Conservation (phyloP, 2,797 vertebrate genomes). For the Steatocranus sp. region DNA sequence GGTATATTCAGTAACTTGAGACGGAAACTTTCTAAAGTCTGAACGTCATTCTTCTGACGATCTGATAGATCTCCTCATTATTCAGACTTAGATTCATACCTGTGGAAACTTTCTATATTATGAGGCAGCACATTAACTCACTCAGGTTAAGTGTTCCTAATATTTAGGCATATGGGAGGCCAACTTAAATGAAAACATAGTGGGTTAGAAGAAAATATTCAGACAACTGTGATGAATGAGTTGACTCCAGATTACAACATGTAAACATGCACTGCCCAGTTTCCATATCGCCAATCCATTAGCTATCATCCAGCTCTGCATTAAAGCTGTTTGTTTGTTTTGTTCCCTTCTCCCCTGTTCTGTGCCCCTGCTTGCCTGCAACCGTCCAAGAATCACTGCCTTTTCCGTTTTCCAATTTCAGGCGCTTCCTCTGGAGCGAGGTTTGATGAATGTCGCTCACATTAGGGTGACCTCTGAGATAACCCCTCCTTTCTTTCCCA, state of each 20-base stretch:
- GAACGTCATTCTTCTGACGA: background rate
- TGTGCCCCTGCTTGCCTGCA: slow-evolving; percentile 35
- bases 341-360: slow-evolving; percentile 15
- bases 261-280: slow-evolving; percentile 52
- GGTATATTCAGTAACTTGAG: background rate
- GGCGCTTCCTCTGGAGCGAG: slow-evolving; percentile 64
- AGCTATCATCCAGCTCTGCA: slow-evolving; percentile 47
- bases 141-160: background rate
- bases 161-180: background rate
- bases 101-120: background rate
- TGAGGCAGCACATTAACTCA: slow-evolving; percentile 8
- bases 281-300: slow-evolving; percentile 57
- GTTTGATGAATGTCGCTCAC: slow-evolving; percentile 78
- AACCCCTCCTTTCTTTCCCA: slow-evolving; percentile 70
- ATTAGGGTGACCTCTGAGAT: slow-evolving; percentile 75
- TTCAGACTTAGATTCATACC: background rate
- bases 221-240: slow-evolving; percentile 57
- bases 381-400: slow-evolving; percentile 59
- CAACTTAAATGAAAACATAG: slow-evolving; percentile 28
- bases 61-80: background rate
- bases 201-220: slow-evolving; percentile 26
- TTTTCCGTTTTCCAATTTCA: slow-evolving; percentile 74
- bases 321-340: slow-evolving; percentile 61
- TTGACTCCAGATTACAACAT: slow-evolving; percentile 54
- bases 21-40: background rate